Base-by-base conservation (phyloP, 2,888 invertebrate genomes). In the Stramonita haemastoma region DNA sequence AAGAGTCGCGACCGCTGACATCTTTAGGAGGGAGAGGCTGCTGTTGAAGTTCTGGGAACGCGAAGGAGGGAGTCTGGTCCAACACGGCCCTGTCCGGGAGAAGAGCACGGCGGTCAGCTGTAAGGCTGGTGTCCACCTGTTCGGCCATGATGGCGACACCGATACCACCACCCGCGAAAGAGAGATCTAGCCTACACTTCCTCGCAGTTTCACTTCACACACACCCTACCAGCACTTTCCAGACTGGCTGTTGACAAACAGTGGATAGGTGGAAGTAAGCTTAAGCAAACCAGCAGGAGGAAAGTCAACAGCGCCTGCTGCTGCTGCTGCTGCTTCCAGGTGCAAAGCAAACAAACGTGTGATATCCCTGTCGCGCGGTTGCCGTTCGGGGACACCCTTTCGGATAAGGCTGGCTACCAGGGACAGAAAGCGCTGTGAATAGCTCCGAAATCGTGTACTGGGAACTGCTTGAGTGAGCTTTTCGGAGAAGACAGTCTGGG, bases 401-500 rank as follows among this genome's bases (percentile, higher is more conserved):
- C n/a, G 22, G 73, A 73, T n/a, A 73, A n/a, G 26, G 73, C 73
- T 26, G 11, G n/a, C 26, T n/a, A n/a, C 73, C 26, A 5, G 73
- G 73, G 11, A 73, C 6, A n/a, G n/a, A n/a, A 73, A n/a, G n/a
- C 77, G 32, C 32, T 46, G 46, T 46, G 46, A 46, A 46, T 46
- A 13, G 77, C 77, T 32, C 60, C 19, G 6, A 60, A 60, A 15
- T 60, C 22, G 13, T 8, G 60, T 73, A 79, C 77, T 17, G 77
- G 77, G 77, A 79, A 79, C 32, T 32, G 77, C 32, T 32, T 32
- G 32, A 19, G 32, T 79, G 32, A 32, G 77, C 77, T 13, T 32
- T 79, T 79, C 77, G 77, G 77, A 79, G 77, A 79, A 79, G 32
- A 79, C 77, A 32, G 77, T 79, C 77, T 32, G 32, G 32, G 77